Base-by-base conservation (phyloP, 2,888 invertebrate species). In the Melanargia galathea region DNA sequence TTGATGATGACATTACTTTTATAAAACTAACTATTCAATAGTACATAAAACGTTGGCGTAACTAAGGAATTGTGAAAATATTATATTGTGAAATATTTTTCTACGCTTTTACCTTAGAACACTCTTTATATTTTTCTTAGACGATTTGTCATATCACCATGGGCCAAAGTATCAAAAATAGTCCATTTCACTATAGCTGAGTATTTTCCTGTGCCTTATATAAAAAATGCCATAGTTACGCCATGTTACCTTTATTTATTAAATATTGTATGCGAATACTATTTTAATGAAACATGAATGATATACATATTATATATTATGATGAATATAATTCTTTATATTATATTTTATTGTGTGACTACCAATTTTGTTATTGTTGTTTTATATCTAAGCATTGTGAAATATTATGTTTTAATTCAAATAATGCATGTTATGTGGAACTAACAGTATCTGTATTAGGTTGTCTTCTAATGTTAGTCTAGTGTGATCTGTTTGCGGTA, bases 381-480 rank as follows among this genome's bases (percentile, higher is more conserved):
- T 51, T 59, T 59, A 40, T 22, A 58, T 49, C n/a, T 6, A 30
- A 30, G 6, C 8, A 10, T 30, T 43, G 24, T 33, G 35, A 49
- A 33, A 45, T 45, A 54, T 60, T 62, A 56, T 55, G 40, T 59
- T 61, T 62, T 60, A 38, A 59, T 61, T 63, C 61, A 51, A 65
- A 65, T 51, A 59, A 54, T 58, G 61, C 67, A 65, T 67, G 65
- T 65, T 67, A 67, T 65, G 67, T 67, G 49, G 40, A 58, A 65
- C 46, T 33, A 58, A 65, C 46, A 26, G 3, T 57, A 64, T 65
- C 55, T 63, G 65, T 67, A 67, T 65, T 67, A 65, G 46, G 63
- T 63, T 63, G 61, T 67, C 65, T 63, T 67, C 65, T 63, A 64
- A 57, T 38, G 33, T 59, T 54, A 60, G 56, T 43, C 0, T 62